Base-by-base conservation (phyloP, 2,113 vertebrate species). In the Dromaius novaehollandiae region DNA sequence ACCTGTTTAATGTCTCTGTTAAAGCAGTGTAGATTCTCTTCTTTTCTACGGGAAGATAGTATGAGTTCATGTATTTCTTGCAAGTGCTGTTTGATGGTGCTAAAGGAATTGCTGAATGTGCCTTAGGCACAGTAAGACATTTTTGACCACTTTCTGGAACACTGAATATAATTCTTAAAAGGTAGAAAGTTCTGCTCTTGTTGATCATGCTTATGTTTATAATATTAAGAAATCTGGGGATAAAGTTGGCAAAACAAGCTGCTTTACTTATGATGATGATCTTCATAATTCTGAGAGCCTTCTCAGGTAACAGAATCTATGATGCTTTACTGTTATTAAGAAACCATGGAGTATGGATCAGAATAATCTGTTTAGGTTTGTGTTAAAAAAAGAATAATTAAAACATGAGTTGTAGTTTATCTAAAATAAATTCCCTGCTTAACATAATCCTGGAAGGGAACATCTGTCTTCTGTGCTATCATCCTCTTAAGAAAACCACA, bases 311-410 rank as follows among this genome's bases (percentile, higher is more conserved):
- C 17, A 87, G 34, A 14, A 69, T 86, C 42, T 85, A 38, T 89
- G 32, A 82, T 26, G 25, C 28, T 82, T 69, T 86, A 73, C 48
- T 91, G 16, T 83, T 74, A 48, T 30, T 74, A 76, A 53, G 38
- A 93, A 95, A 85, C 18, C 55, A 82, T 7, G 40, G 50, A 66
- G 21, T 66, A 58, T 51, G 40, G 4, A 6, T 93, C 53, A 94
- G 79, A 93, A 85, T 82, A 91, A 94, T 89, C 74, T 73, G 13
- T 71, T 95, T 75, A 89, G 42, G 11, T 68, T 78, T 91, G 61
- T 44, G 15, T 74, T 91, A 58, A 9, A 53, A 80, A 89, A 80
- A 63, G 9, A 80, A 65, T 71, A 85, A 84, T 55, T 84, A 73
- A 82, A 95, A 74, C 38, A 66, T 65, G 48, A 68, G 34, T 75